Percentiles rank a stretch among this genome's conserved stretches.
These are phyloP conservation scores for Holotrichia oblita DNA, from an alignment of 1,140 invertebrate species.

Conservation along the genomic window DNA sequence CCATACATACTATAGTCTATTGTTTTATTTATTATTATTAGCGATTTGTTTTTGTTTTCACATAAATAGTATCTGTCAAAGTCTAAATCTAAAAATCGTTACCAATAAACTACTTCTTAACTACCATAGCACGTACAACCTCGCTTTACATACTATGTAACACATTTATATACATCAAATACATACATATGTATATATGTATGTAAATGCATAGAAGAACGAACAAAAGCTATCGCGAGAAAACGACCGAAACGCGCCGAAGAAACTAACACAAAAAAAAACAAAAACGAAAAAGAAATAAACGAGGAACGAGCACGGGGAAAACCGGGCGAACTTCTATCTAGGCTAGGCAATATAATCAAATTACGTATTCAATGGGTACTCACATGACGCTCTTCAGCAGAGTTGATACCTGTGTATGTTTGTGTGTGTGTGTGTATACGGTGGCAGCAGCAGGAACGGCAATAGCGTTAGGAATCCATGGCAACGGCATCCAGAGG, in stretches of 20 bases:
- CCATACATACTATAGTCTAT: too few species aligned
- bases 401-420: constrained; percentile 57
- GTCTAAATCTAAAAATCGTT: background rate
- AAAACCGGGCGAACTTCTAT: background rate
- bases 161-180: too few species aligned
- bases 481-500: constrained; percentile 51
- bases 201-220: background rate
- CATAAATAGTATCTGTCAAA: too few species aligned
- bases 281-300: background rate
- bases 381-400: constrained; percentile 61
- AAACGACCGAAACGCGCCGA: background rate
- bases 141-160: background rate
- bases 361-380: constrained; percentile 53
- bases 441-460: background rate
- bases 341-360: constrained; percentile 44
- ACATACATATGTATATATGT: background rate
- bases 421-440: constrained; percentile 35
- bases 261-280: too few species aligned
- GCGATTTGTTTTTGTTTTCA: too few species aligned
- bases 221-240: background rate
- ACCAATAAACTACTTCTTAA: background rate
- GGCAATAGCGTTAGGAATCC: constrained; percentile 47
- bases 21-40: too few species aligned
- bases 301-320: background rate
- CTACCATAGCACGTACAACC: background rate